Percentiles rank a stretch among this genome's conserved stretches.
These are phyloP conservation scores for Hippocampus comes DNA, from an alignment of 2,113 vertebrate genomes.

Conservation along the genomic window DNA sequence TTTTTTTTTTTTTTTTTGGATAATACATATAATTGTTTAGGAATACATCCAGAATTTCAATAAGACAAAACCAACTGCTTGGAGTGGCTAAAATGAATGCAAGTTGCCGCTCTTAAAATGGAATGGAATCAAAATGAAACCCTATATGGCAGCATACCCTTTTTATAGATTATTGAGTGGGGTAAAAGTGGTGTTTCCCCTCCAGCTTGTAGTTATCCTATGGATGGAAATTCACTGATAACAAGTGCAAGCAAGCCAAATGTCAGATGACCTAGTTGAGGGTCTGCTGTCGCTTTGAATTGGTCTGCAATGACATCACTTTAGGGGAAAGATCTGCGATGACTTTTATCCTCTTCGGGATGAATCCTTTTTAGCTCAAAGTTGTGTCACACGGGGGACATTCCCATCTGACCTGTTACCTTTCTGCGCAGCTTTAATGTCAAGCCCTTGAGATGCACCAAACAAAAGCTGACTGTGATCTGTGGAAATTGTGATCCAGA, in stretches of 20 bases:
- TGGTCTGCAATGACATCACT: constrained; percentile 10
- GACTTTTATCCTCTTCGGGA: constrained; percentile 17
- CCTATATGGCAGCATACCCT: background rate
- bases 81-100: background rate
- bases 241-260: constrained; percentile 4
- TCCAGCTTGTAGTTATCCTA: background rate
- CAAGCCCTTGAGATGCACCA: background rate
- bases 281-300: constrained; percentile 23
- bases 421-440: constrained; percentile 9
- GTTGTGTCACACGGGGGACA: constrained; percentile 4
- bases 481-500: background rate
- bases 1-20: too few species aligned
- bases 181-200: background rate
- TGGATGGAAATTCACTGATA: constrained; percentile 5
- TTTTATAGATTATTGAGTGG: background rate
- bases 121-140: background rate
- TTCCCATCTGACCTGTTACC: constrained; percentile 27
- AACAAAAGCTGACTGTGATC: background rate
- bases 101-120: too few species aligned
- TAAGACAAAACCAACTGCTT: too few species aligned
- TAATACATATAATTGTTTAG: background rate
- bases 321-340: constrained; percentile 26
- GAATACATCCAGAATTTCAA: background rate
- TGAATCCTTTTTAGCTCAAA: constrained; percentile 25
- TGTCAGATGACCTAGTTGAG: constrained; percentile 32